These are phyloP conservation scores for Ophioderma brevispina DNA, from an alignment of 35 echinoderm and acorn worm species.

Conservation along the genomic window DNA sequence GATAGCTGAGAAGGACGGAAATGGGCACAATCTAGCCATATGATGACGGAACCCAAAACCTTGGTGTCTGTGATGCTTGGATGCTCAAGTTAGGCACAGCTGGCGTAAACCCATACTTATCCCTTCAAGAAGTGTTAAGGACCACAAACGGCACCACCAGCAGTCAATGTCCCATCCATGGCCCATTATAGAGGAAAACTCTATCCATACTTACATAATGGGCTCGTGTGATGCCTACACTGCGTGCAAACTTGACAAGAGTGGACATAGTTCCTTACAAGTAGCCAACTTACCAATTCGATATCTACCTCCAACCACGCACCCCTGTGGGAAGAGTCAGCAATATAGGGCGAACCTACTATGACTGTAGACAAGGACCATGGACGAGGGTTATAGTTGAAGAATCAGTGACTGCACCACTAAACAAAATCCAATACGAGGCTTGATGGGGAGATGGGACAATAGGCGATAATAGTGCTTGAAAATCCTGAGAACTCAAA, in stretches of 20 bases:
- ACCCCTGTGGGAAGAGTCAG: slow-evolving; percentile 4
- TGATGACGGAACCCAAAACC: neutral
- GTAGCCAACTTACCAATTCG: slow-evolving; percentile 41
- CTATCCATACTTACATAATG: slow-evolving; percentile 36
- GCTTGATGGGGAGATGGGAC: slow-evolving; percentile 6
- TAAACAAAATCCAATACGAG: no score
- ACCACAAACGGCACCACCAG: neutral
- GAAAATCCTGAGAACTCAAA: neutral
- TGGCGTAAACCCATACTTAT: slow-evolving; percentile 24
- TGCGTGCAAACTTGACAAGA: slow-evolving; percentile 16
- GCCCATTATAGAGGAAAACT: slow-evolving; percentile 37
- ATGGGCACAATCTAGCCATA: slow-evolving; percentile 28
- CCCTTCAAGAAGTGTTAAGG: slow-evolving; percentile 38
- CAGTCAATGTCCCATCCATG: neutral
- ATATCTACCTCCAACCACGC: slow-evolving; percentile 47
- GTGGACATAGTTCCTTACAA: slow-evolving; percentile 47
- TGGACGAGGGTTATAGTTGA: neutral
- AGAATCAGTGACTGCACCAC: no score
- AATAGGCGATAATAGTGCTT: neutral
- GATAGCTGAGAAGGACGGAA: neutral
- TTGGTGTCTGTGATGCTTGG: neutral
- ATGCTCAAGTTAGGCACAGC: neutral
- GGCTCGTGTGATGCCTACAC: slow-evolving; percentile 33
- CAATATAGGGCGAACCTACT: neutral
- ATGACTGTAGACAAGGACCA: neutral